phyloP scores from a whole-genome alignment of 2,113 vertebrate genomes.

The Alethe diademata region DNA sequence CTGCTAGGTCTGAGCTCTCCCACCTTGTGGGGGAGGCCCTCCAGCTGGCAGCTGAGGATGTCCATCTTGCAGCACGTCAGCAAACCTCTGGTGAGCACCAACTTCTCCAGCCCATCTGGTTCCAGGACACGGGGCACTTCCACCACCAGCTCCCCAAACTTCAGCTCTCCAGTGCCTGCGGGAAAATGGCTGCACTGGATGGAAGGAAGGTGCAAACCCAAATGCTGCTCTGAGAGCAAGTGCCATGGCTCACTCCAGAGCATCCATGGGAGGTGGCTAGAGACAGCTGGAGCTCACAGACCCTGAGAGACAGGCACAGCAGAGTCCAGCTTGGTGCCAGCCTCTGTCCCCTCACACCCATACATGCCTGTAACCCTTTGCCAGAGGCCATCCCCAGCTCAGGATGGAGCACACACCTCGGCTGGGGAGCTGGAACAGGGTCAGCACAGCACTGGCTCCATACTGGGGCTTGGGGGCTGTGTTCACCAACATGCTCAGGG shows the following conservation, averaged over 20 bases:
- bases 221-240: background rate
- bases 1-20: fast-evolving
- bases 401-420: background rate
- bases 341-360: background rate
- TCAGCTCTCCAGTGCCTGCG: conserved; percentile 68
- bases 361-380: fast-evolving
- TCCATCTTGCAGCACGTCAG: conserved; percentile 79
- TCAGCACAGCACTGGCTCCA: conserved; percentile 70
- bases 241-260: background rate
- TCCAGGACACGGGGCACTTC: background rate
- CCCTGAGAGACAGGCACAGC: fast-evolving
- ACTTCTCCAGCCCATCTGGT: conserved; percentile 65
- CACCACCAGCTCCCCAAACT: conserved; percentile 75
- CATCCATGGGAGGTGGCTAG: fast-evolving
- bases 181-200: background rate
- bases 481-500: conserved; percentile 85
- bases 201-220: background rate
- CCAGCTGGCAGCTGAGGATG: conserved; percentile 67
- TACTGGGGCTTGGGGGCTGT: conserved; percentile 48
- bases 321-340: background rate
- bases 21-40: conserved; percentile 7
- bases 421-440: conserved; percentile 70
- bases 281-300: background rate
- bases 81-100: conserved; percentile 80
- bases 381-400: background rate